A percentile compares a stretch with the other conserved stretches of the same genome.
Evolutionary conservation across 2,113 vertebrate genomes (phyloP).

Genomic region (Piaya cayana): DNA sequence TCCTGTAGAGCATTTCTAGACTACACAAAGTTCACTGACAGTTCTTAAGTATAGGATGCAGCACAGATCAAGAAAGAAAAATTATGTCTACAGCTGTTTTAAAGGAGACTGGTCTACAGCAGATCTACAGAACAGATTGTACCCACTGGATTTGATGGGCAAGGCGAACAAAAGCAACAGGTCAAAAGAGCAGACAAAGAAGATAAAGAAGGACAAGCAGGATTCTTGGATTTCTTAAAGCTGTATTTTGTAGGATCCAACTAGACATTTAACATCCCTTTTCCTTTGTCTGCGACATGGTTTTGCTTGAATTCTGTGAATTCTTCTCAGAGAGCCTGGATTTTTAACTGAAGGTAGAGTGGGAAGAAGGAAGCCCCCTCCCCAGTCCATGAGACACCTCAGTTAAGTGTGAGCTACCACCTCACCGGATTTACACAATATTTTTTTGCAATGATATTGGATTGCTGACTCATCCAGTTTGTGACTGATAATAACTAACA

Average conservation of each 20-base stretch:
- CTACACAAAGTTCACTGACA: not conserved
- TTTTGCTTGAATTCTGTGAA: not conserved
- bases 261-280: not conserved
- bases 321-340: not conserved
- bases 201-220: not conserved
- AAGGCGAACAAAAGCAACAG: not conserved
- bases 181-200: not conserved
- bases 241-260: not conserved
- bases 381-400: not conserved
- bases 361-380: not conserved
- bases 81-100: not conserved
- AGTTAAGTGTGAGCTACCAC: not conserved
- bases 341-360: not conserved
- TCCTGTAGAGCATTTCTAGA: not conserved
- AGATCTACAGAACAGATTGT: not conserved
- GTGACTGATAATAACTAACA: slow-evolving; percentile 10
- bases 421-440: slow-evolving; percentile 27
- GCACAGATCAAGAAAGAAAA: not conserved
- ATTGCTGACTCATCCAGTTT: slow-evolving; percentile 33
- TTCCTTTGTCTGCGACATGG: not conserved
- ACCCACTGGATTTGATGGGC: not conserved
- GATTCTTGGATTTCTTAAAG: not conserved
- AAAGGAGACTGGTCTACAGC: not conserved
- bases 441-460: slow-evolving; percentile 8
- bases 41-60: not conserved